A percentile compares a stretch with the other conserved stretches of the same genome.
Evolutionary conservation across 1,140 invertebrate species (phyloP).

Genomic region (Atopsyche davidsoni): DNA sequence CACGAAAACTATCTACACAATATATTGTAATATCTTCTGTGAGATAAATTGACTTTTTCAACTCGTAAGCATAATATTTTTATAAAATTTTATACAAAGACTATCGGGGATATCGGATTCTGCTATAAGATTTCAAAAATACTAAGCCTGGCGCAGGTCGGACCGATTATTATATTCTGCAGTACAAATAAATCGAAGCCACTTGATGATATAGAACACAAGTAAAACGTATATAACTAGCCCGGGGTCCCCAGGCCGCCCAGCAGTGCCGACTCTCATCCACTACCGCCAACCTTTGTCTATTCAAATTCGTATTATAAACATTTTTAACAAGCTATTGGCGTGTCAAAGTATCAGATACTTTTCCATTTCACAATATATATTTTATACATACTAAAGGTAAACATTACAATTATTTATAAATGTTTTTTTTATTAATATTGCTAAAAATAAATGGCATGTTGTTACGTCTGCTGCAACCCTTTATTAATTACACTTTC

Average conservation of each 20-base stretch:
- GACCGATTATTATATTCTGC: too few relatives aligned
- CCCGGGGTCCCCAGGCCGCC: background rate
- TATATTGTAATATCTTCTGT: too few relatives aligned
- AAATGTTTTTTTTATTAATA: constrained; percentile 22
- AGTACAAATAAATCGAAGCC: too few relatives aligned
- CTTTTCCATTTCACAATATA: constrained; percentile 22
- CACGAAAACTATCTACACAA: too few relatives aligned
- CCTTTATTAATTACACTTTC: constrained; percentile 6
- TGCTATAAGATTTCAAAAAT: too few relatives aligned
- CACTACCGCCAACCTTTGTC: constrained; percentile 1
- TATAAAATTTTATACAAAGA: too few relatives aligned
- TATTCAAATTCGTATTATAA: constrained; percentile 4
- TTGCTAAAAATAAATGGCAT: constrained; percentile 29
- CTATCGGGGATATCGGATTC: too few relatives aligned
- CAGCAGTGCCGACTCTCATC: constrained; percentile 13
- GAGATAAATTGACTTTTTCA: too few relatives aligned
- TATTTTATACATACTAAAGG: constrained; percentile 13
- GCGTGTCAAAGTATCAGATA: constrained; percentile 25
- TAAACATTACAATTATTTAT: constrained; percentile 19
- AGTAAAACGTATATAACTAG: background rate
- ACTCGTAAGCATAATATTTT: too few relatives aligned
- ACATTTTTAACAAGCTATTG: constrained; percentile 18
- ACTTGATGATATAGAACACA: too few relatives aligned
- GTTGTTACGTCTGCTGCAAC: constrained; percentile 19
- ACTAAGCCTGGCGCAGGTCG: background rate